A percentile compares a stretch with the other conserved stretches of the same genome.
Conservation (phyloP, 2,113 vertebrate genomes). For the Cyprinodon brontotheroides region DNA sequence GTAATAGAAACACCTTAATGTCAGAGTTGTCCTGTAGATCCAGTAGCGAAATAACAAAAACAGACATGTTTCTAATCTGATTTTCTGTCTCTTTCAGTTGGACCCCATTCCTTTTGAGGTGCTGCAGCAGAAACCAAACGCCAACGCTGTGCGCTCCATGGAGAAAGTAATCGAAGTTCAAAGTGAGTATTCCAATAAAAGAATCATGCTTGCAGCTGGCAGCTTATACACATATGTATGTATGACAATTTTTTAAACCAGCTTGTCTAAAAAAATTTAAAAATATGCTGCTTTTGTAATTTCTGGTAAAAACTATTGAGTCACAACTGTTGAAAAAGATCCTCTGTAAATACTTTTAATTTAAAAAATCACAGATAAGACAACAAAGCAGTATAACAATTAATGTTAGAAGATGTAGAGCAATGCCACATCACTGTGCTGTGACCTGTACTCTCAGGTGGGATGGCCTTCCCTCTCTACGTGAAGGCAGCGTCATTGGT, state of each 20-base stretch:
- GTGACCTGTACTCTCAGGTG: too few species aligned
- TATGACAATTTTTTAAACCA: not conserved
- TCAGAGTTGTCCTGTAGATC: not conserved
- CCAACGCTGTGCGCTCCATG: conserved; percentile 90
- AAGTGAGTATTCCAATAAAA: conserved; percentile 79
- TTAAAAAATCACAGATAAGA: not conserved
- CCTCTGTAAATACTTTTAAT: not conserved
- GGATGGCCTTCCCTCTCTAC: too few species aligned
- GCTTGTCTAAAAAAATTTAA: not conserved
- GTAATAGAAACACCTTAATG: not conserved
- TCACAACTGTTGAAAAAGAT: not conserved
- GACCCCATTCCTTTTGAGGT: conserved; percentile 89
- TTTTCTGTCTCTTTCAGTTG: conserved; percentile 65
- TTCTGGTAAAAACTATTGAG: not conserved
- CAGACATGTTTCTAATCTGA: not conserved
- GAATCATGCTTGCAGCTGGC: not conserved
- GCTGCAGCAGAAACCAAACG: conserved; percentile 89
- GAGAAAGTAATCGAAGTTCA: conserved; percentile 94
- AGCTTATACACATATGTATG: not conserved
- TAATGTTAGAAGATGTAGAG: not conserved
- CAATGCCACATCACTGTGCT: too few species aligned
- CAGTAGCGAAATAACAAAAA: not conserved
- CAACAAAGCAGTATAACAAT: not conserved
- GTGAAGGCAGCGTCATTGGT: too few species aligned
- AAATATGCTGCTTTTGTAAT: not conserved